These are phyloP conservation scores for Oryzias curvinotus DNA, from an alignment of 2,113 vertebrate genomes.

Conservation along the genomic window DNA sequence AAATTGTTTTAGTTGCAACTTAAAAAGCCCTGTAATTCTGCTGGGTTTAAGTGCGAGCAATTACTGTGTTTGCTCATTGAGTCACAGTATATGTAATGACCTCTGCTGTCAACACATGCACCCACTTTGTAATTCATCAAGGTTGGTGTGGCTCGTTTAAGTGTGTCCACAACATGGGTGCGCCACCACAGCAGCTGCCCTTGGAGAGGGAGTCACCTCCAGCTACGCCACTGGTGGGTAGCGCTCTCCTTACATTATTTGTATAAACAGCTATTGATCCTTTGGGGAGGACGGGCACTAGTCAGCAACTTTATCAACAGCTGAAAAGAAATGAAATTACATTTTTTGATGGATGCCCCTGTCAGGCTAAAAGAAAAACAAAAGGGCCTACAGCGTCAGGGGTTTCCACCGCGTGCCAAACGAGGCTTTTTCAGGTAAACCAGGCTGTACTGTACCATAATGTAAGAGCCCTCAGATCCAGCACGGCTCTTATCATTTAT, in stretches of 20 bases:
- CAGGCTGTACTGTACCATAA: conserved; percentile 34
- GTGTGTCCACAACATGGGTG: conserved; percentile 19
- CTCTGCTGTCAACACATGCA: conserved; percentile 19
- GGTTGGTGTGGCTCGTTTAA: conserved; percentile 61
- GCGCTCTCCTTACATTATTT: conserved; percentile 62
- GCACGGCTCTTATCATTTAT: conserved; percentile 35
- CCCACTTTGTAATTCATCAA: conserved; percentile 21
- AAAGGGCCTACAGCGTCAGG: conserved; percentile 60
- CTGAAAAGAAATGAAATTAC: conserved; percentile 76
- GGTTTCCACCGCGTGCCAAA: conserved; percentile 15
- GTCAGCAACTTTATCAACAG: conserved; percentile 81
- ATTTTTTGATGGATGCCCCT: conserved; percentile 81
- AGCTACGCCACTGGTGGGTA: conserved; percentile 36
- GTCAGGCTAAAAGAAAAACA: conserved; percentile 68
- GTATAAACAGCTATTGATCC: conserved; percentile 78
- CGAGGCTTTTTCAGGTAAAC: conserved; percentile 32
- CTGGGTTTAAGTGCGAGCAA: conserved; percentile 31
- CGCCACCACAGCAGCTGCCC: conserved; percentile 36
- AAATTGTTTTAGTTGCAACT: conserved; percentile 17
- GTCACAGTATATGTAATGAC: conserved; percentile 36
- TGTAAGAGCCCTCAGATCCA: conserved; percentile 33
- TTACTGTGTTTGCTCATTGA: conserved; percentile 38
- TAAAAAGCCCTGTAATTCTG: conserved; percentile 36
- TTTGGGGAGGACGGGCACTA: conserved; percentile 68
- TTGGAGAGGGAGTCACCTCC: conserved; percentile 69